Percentiles rank a stretch among this genome's conserved stretches.
These are phyloP conservation scores for Platichthys flesus DNA, from an alignment of 2,113 vertebrate genomes.

Conservation along the genomic window DNA sequence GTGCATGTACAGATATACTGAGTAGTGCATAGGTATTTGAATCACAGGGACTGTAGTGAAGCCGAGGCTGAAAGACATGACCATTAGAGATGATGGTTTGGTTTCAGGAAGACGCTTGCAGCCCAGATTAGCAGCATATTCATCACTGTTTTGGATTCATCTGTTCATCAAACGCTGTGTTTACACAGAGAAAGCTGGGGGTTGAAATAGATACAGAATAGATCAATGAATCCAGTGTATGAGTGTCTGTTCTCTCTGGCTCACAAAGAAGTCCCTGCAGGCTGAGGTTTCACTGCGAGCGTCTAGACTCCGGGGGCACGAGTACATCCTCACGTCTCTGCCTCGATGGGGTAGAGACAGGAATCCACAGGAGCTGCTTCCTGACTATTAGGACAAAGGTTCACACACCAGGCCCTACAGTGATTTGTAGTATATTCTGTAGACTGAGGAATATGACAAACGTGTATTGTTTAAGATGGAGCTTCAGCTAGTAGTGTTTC, in stretches of 20 bases:
- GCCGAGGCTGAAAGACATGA: too few relatives aligned
- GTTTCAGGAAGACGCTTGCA: background rate
- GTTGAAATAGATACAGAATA: background rate
- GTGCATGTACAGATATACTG: too few relatives aligned
- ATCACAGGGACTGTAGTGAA: too few relatives aligned
- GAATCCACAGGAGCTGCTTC: background rate
- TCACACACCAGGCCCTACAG: too few relatives aligned
- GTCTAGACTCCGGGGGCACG: slow-evolving; percentile 30
- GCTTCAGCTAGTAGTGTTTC: too few relatives aligned
- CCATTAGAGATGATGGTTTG: background rate
- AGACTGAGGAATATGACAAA: too few relatives aligned
- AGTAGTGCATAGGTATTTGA: too few relatives aligned
- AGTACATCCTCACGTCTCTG: slow-evolving; percentile 39
- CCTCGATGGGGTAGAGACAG: slow-evolving; percentile 3
- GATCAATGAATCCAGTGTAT: slow-evolving; percentile 11
- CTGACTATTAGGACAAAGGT: background rate
- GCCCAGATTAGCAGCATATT: too few relatives aligned
- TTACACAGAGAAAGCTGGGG: background rate
- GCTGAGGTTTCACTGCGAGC: slow-evolving; percentile 1
- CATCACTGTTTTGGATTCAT: too few relatives aligned
- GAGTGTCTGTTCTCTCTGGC: background rate
- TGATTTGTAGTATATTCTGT: too few relatives aligned
- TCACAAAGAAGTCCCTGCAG: slow-evolving; percentile 9
- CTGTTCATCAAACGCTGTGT: too few relatives aligned
- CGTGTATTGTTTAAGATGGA: background rate